A percentile compares a stretch with the other conserved stretches of the same genome.
Evolutionary conservation across 2,888 invertebrate genomes (phyloP).

Genomic region (Drosophila tanythrix): DNA sequence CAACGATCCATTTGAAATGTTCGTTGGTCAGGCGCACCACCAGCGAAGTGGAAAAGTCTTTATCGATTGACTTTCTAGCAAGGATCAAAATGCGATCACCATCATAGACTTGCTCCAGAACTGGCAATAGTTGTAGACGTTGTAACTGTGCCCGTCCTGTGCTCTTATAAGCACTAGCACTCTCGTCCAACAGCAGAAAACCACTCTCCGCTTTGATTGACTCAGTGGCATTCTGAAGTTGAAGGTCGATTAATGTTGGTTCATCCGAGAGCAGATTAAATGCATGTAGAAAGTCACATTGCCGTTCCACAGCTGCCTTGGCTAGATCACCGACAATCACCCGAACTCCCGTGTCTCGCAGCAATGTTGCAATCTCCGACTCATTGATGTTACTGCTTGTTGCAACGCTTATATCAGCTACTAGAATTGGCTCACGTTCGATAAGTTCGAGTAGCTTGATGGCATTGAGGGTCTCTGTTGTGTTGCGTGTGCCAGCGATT

Average conservation of each 20-base stretch:
- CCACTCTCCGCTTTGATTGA: conserved; percentile 90
- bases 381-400: conserved; percentile 85
- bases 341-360: conserved; percentile 88
- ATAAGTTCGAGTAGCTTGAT: conserved; percentile 87
- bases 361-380: conserved; percentile 86
- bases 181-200: conserved; percentile 91
- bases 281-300: conserved; percentile 89
- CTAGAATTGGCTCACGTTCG: conserved; percentile 90
- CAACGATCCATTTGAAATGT: conserved; percentile 92
- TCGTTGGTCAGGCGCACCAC: conserved; percentile 89
- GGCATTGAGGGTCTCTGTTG: conserved; percentile 88
- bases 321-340: conserved; percentile 87
- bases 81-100: conserved; percentile 88
- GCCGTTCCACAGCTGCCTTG: conserved; percentile 87
- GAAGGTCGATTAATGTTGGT: conserved; percentile 85
- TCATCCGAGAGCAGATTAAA: conserved; percentile 87
- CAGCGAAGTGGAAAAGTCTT: conserved; percentile 78
- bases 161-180: conserved; percentile 84
- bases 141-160: conserved; percentile 83
- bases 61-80: conserved; percentile 85
- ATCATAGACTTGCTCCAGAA: conserved; percentile 88
- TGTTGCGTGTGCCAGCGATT: conserved; percentile 86
- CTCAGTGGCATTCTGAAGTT: conserved; percentile 86
- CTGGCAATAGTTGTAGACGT: conserved; percentile 86
- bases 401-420: conserved; percentile 87